Percentiles rank a stretch among this genome's conserved stretches.
Conservation (phyloP, 1,140 invertebrate species). For the Amyelois transitella region DNA sequence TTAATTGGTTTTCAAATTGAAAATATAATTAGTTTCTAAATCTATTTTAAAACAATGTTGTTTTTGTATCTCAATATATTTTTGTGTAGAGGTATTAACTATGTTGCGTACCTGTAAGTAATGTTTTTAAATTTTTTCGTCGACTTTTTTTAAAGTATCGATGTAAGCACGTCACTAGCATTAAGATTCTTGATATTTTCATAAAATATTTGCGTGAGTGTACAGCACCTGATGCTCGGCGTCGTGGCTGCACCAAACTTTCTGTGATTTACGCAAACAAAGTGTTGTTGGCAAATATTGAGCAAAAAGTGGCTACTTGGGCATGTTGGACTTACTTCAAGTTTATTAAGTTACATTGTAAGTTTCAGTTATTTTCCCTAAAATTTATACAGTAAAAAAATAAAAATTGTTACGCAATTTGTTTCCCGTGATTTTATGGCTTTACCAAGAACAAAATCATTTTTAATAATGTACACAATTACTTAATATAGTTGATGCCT, state of each 20-base stretch:
- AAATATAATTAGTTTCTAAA: slow-evolving; percentile 1
- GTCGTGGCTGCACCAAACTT: slow-evolving; percentile 62
- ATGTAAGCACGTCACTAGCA: slow-evolving; percentile 40
- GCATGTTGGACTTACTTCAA: not conserved
- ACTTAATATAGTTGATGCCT: too few species aligned
- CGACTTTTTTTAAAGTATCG: slow-evolving; percentile 24
- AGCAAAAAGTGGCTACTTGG: slow-evolving; percentile 21
- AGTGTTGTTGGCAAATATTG: slow-evolving; percentile 51
- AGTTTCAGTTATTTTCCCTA: too few species aligned
- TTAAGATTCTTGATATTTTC: slow-evolving; percentile 59
- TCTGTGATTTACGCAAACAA: slow-evolving; percentile 62
- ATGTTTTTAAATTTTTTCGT: too few species aligned
- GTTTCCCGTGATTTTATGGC: too few species aligned
- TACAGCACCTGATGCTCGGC: slow-evolving; percentile 62
- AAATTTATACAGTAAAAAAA: too few species aligned
- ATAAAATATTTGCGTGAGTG: slow-evolving; percentile 72
- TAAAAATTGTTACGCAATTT: too few species aligned
- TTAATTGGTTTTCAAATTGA: slow-evolving; percentile 29
- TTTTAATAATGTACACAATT: too few species aligned
- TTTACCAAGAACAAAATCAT: too few species aligned
- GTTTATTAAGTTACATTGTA: not conserved
- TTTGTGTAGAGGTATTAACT: too few species aligned
- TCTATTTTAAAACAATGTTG: not conserved
- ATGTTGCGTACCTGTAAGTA: too few species aligned
- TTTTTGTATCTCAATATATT: not conserved